Evolutionary conservation across 1,140 invertebrate genomes (phyloP).

Genomic region (Plodia interpunctella): DNA sequence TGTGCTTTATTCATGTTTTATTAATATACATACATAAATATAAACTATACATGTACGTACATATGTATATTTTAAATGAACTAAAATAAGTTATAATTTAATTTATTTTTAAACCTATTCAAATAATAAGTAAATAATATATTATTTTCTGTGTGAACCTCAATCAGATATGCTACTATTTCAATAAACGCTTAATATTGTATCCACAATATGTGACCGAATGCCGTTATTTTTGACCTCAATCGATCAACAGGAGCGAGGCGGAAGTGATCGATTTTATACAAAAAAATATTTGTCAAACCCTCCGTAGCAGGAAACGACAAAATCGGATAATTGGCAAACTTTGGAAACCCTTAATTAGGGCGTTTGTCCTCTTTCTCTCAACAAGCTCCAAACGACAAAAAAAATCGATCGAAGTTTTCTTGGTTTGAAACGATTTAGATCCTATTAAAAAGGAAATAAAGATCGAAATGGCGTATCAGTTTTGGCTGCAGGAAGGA

Average conservation of each 20-base stretch:
- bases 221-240: not conserved
- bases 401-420: not conserved
- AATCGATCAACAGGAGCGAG: not conserved
- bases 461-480: not conserved
- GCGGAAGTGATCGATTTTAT: constrained; percentile 1
- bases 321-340: not conserved
- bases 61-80: too few relatives aligned
- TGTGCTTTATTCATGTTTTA: too few relatives aligned
- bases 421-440: not conserved
- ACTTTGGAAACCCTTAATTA: not conserved
- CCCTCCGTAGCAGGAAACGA: not conserved
- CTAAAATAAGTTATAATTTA: too few relatives aligned
- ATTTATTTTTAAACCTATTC: too few relatives aligned
- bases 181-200: not conserved
- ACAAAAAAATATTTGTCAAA: not conserved
- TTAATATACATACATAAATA: too few relatives aligned
- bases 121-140: too few relatives aligned
- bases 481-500: not conserved
- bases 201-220: not conserved
- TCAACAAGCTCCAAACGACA: not conserved
- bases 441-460: not conserved
- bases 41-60: too few relatives aligned
- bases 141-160: too few relatives aligned
- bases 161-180: too few relatives aligned
- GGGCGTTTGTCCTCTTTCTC: not conserved